A percentile compares a stretch with the other conserved stretches of the same genome.
Conservation (phyloP, 1,140 invertebrate genomes). For the Drosophila malerkotliana region DNA sequence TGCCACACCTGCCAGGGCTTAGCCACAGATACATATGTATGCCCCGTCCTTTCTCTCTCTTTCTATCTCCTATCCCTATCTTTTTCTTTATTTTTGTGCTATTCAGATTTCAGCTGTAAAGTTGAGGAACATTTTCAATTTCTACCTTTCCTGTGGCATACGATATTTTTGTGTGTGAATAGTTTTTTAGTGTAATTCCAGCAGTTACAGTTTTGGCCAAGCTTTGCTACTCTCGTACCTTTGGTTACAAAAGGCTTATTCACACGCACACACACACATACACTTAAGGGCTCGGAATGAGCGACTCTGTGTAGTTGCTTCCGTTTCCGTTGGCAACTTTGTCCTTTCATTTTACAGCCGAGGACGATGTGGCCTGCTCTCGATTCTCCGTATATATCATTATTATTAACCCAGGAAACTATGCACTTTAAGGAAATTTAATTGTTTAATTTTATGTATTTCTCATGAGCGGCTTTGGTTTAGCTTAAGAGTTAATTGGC, state of each 20-base stretch:
- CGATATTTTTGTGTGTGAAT: conserved; percentile 66
- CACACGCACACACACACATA: conserved; percentile 18
- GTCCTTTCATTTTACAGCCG: conserved; percentile 55
- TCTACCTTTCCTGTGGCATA: conserved; percentile 45
- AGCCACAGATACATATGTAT: conserved; percentile 38
- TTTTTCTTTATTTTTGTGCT: neutral
- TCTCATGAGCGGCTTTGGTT: neutral
- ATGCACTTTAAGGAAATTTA: conserved; percentile 19
- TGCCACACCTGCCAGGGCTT: conserved; percentile 17
- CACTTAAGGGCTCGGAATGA: conserved; percentile 27
- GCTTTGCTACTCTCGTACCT: conserved; percentile 18
- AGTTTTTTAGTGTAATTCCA: conserved; percentile 68
- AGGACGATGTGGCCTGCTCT: conserved; percentile 9
- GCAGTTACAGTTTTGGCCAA: conserved; percentile 71
- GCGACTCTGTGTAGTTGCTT: conserved; percentile 62
- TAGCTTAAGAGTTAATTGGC: too few species aligned
- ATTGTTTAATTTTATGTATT: neutral
- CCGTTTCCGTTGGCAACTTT: conserved; percentile 80
- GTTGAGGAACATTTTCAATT: conserved; percentile 65
- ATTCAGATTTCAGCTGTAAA: conserved; percentile 30
- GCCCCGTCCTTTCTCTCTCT: neutral
- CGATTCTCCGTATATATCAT: conserved; percentile 72
- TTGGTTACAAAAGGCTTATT: conserved; percentile 61
- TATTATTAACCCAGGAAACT: conserved; percentile 73
- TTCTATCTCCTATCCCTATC: neutral